A percentile compares a stretch with the other conserved stretches of the same genome.
These are phyloP conservation scores for Drosophila aldrichi DNA, from an alignment of 2,888 invertebrate genomes.

Conservation along the genomic window DNA sequence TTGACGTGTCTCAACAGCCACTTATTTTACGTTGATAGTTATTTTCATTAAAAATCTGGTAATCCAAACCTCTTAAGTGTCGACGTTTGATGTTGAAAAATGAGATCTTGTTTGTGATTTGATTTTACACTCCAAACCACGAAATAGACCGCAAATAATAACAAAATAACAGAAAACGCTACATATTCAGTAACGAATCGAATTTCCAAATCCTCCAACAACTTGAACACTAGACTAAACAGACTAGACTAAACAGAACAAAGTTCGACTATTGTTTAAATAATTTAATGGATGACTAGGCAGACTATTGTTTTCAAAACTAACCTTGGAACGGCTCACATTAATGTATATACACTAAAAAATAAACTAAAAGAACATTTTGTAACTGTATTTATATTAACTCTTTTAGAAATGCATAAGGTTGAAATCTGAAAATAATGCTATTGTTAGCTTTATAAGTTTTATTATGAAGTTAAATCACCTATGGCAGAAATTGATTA, in stretches of 20 bases:
- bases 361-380: too few species aligned
- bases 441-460: too few species aligned
- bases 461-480: too few species aligned
- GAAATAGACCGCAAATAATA: constrained; percentile 43
- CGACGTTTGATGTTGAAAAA: constrained; percentile 15
- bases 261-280: constrained; percentile 15
- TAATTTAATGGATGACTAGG: constrained; percentile 11
- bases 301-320: neutral
- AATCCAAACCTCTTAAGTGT: constrained; percentile 35
- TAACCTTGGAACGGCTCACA: neutral
- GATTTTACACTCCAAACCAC: constrained; percentile 34
- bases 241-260: constrained; percentile 29
- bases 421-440: too few species aligned
- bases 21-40: neutral
- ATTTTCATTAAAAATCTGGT: constrained; percentile 30
- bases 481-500: too few species aligned
- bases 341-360: too few species aligned
- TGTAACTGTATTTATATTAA: too few species aligned
- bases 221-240: constrained; percentile 21
- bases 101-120: constrained; percentile 37
- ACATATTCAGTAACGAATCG: constrained; percentile 25
- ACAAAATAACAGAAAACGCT: constrained; percentile 13
- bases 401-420: too few species aligned
- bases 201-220: constrained; percentile 20
- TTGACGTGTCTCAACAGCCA: constrained; percentile 15